Percentiles rank a stretch among this genome's conserved stretches.
Evolutionary conservation across 2,113 vertebrate genomes (phyloP).

Genomic region (Istiophorus platypterus): DNA sequence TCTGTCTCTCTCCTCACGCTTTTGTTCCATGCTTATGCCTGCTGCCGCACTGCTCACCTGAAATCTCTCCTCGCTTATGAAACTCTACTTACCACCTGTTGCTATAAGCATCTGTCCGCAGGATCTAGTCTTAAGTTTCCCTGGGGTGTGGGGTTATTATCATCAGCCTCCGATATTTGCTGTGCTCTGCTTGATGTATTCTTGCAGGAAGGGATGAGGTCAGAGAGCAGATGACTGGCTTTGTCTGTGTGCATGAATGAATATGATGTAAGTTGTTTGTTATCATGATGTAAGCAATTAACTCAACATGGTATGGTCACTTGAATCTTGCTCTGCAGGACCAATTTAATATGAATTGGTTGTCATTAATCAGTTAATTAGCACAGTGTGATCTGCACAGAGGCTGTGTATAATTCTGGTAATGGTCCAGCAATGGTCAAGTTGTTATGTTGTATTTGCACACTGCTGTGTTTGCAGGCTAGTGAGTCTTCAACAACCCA

Average conservation of each 20-base stretch:
- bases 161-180: not conserved
- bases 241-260: not conserved
- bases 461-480: not conserved
- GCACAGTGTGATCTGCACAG: not conserved
- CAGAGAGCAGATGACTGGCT: not conserved
- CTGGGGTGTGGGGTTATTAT: not conserved
- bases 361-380: slow-evolving; percentile 28
- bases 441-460: not conserved
- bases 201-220: not conserved
- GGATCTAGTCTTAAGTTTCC: not conserved
- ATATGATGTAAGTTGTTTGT: not conserved
- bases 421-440: slow-evolving; percentile 1
- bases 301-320: not conserved
- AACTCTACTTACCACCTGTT: slow-evolving; percentile 9
- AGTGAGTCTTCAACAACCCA: not conserved
- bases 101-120: not conserved
- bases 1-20: not conserved
- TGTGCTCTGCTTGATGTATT: not conserved
- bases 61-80: slow-evolving; percentile 1
- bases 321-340: slow-evolving; percentile 15
- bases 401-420: slow-evolving; percentile 30
- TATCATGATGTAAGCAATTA: not conserved
- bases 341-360: slow-evolving; percentile 23
- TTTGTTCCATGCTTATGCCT: not conserved
- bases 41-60: not conserved